phyloP scores from a whole-genome alignment of 2,797 vertebrate genomes.

The Sebastes steindachneri region DNA sequence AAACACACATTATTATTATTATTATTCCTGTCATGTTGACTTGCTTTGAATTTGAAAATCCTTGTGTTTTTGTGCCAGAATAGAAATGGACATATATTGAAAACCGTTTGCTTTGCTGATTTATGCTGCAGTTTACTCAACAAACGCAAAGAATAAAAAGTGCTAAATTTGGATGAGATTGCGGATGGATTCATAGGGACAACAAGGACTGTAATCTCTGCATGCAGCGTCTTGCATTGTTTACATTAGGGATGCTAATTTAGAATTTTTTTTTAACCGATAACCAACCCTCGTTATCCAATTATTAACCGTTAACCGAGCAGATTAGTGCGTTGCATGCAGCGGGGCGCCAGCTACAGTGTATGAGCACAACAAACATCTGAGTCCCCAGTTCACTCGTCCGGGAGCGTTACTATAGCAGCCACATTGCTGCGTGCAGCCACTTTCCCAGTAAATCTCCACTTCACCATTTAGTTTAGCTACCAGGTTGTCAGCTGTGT shows the following conservation, averaged over 20 bases:
- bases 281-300: too few relatives aligned
- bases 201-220: neutral
- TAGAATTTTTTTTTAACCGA: too few relatives aligned
- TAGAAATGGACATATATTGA: neutral
- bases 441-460: too few relatives aligned
- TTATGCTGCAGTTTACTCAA: neutral
- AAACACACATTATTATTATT: neutral
- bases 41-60: neutral
- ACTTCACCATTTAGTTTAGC: too few relatives aligned
- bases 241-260: neutral
- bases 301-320: too few relatives aligned
- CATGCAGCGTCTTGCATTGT: neutral
- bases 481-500: too few relatives aligned
- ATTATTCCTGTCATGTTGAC: conserved; percentile 1
- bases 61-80: neutral
- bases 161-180: neutral
- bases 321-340: too few relatives aligned
- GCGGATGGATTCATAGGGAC: neutral
- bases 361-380: too few relatives aligned
- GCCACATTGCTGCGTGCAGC: too few relatives aligned
- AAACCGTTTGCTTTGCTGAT: neutral
- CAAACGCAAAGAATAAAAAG: neutral
- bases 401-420: too few relatives aligned
- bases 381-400: too few relatives aligned
- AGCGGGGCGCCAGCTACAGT: too few relatives aligned